Evolutionary conservation across 2,888 invertebrate genomes (phyloP).

Genomic region (Lasioglossum malachurum): DNA sequence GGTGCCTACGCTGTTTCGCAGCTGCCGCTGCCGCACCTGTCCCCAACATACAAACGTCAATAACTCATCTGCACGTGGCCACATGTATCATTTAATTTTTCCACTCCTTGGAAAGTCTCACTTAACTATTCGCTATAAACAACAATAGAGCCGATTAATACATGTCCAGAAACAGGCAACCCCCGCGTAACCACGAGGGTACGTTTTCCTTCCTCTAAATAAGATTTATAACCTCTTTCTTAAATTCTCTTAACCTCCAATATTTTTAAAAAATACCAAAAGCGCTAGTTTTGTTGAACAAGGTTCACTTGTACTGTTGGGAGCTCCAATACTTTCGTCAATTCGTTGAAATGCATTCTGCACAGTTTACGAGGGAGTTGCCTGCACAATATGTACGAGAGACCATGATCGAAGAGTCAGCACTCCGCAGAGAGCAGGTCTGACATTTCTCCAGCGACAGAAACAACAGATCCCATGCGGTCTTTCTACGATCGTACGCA

Average conservation of each 20-base stretch:
- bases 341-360: neutral
- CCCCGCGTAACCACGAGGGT: neutral
- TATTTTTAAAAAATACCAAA: too few species aligned
- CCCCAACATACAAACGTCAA: conserved; percentile 84
- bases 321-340: too few species aligned
- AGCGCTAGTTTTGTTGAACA: too few species aligned
- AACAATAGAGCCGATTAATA: conserved; percentile 58
- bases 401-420: conserved; percentile 6
- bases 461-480: neutral
- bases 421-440: neutral
- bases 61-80: conserved; percentile 59
- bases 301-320: too few species aligned
- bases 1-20: conserved; percentile 92
- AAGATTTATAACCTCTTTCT: too few species aligned
- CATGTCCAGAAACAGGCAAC: neutral
- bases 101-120: conserved; percentile 50
- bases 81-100: conserved; percentile 47
- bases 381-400: neutral
- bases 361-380: neutral
- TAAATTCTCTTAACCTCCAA: too few species aligned
- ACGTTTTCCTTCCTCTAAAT: too few species aligned
- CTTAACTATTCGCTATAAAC: conserved; percentile 61
- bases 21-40: conserved; percentile 95
- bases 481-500: neutral
- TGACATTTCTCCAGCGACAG: neutral